Evolutionary conservation across 2,888 invertebrate species (phyloP), one percentile per base, ranked within the genome.

Genomic region (Campoletis raptor): DNA sequence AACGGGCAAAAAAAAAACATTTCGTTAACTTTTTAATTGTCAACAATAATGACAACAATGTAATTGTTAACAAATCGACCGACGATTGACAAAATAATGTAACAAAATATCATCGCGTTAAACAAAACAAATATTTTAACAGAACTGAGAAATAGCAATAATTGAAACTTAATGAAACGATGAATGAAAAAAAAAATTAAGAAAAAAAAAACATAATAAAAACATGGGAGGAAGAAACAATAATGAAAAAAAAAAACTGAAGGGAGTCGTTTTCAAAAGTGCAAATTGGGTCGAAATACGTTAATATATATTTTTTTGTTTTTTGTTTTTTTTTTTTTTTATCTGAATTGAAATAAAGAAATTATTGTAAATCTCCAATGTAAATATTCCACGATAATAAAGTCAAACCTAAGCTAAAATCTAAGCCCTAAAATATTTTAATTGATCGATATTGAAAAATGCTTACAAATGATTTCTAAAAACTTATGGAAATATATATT

Each of bases 301-400:
- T 21, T 36, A n/a, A 24, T 24, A 7, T 61, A 42, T 30, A 2
- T 30, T 1, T 30, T 30, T 24, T 37, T n/a, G 9, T 48, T 24
- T 3, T 30, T 1, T 30, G 1, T 1, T 30, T 30, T 30, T 30
- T 30, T 1, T 30, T 3, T 24, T 37, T n/a, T 15, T 48, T 24
- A 1, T 57, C 61, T 40, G 15, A 57, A 73, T 45, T 77, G 81
- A 67, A 83, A 76, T 37, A 9, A 12, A 77, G 78, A 78, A 74
- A 37, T 57, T 84, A 87, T 70, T 74, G 78, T 85, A 83, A 87
- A 37, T 64, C 86, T 84, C 78, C 76, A 52, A 79, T 79, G 81
- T 82, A 82, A 85, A 84, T 83, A 86, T 90, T 89, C 87, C 90
- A 89, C 90, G 79, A 86, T 81, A 54, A 79, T 66, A 70, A n/a